Evolutionary conservation across 1,140 invertebrate genomes (phyloP), one percentile per base, ranked within the genome.

Genomic region (Drosophila bipectinata): DNA sequence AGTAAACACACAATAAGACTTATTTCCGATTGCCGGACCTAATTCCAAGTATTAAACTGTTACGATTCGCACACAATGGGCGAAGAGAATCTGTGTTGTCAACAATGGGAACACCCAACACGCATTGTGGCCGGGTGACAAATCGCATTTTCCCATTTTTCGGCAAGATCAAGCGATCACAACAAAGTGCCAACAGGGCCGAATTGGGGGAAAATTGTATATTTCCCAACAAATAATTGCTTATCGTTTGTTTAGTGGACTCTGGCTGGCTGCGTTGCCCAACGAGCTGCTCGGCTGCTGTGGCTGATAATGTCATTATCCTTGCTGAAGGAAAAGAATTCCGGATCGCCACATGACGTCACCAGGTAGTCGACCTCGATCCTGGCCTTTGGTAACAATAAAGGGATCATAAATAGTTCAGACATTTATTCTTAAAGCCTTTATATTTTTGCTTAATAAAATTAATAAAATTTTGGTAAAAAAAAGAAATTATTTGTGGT

Each of bases 301-400:
- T 60, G 81, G 81, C 81, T 73, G 81, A 85, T 85, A 85, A 87
- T 85, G 81, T 81, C 74, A 87, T 85, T 85, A 81, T 63, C 77
- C 63, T 69, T 63, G 51, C 14, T 28, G 21, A 30, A 34, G 21
- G 47, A 4, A 55, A 47, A 60, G 75, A 52, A 45, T 55, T 58
- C 57, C 47, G 37, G 57, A 18, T 56, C 63, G 21, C 49, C 58
- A 37, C 81, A 78, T 80, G 81, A 81, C 74, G 82, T 73, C 73
- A 77, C 62, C 45, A 72, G 60, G 72, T 56, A 54, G 69, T 21
- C 51, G 15, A 44, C 60, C 18, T 44, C 26, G 58, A 18, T 58
- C 63, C 73, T 74, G 64, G 64, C 60, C 71, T 59, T 61, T 39
- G 32, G 44, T 34, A 63, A 64, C 58, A 51, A 14, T 21, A 4